Base-by-base conservation (phyloP, 2,888 invertebrate species). In the Cephus sareptanus region DNA sequence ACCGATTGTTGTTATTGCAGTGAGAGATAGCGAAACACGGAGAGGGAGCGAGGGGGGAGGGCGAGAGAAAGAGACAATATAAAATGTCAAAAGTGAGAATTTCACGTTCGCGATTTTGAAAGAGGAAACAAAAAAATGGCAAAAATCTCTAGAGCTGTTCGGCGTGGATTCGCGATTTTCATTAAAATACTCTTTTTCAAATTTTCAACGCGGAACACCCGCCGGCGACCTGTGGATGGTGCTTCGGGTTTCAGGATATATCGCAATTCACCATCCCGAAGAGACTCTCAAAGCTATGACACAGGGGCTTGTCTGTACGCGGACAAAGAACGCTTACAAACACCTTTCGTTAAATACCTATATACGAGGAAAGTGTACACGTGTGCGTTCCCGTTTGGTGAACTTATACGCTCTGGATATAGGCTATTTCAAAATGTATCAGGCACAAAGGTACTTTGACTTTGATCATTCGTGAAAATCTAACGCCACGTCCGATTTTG, bases 241-340 rank as follows among this genome's bases (percentile, higher is more conserved):
- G 56, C 56, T 56, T 56, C 9, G 56, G 56, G 56, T 56, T 56
- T 56, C 56, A 56, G 23, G 56, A 23, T 56, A 56, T 56, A 56
- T 56, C 56, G 56, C 56, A 23, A 56, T 56, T 23, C 56, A 71
- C 34, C 71, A 6, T 15, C 71, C 71, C 33, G 71, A 71, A 71
- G 13, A 34, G 71, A 71, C 34, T 70, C 33, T 71, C 71, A 71
- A 71, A 71, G 71, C 71, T 12, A 31, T 31, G 33, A 31, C 71
- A 34, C 23, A 34, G 71, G 33, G 12, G 71, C 33, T 71, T 31
- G 71, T 71, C 71, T 71, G 13, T 71, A 9, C 34, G 13, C 34
- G 35, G 74, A 74, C 74, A 74, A 74, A 74, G 74, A 74, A 74
- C 34, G 74, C 34, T 56, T 56, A 56, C 56, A 56, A 23, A 56